Evolutionary conservation across 2,888 invertebrate species (phyloP).

Genomic region (Junonia oenone): DNA sequence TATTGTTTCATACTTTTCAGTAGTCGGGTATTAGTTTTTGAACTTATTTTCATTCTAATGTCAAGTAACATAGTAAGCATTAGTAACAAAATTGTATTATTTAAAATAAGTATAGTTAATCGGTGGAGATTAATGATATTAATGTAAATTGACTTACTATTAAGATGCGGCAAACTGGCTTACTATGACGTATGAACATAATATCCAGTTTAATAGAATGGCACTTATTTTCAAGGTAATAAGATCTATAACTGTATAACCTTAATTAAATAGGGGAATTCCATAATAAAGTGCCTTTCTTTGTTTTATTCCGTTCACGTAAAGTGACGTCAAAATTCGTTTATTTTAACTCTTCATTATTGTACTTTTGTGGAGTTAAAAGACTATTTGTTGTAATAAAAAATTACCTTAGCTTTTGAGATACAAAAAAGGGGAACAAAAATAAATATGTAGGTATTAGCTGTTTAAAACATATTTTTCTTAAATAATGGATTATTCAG

Average conservation of each 20-base stretch:
- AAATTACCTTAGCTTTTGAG: no score
- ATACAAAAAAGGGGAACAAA: no score
- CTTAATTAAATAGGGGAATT: background rate
- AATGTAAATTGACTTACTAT: background rate
- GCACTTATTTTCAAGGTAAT: background rate
- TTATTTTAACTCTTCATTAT: background rate
- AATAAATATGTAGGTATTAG: no score
- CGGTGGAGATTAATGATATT: background rate
- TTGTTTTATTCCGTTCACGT: conserved; percentile 5
- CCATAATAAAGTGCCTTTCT: conserved; percentile 3
- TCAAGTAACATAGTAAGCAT: no score
- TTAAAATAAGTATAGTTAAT: background rate
- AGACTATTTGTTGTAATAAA: background rate
- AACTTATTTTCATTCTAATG: no score
- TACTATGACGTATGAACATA: background rate
- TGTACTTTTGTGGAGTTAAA: background rate
- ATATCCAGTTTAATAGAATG: background rate
- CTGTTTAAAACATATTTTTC: background rate
- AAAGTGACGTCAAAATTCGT: conserved; percentile 2
- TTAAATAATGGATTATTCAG: no score
- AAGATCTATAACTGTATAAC: background rate
- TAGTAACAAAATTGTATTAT: no score
- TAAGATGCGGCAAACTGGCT: background rate
- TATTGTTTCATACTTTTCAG: no score
- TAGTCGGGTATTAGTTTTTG: no score